Evolutionary conservation across 2,888 invertebrate genomes (phyloP), one percentile per base, ranked within the genome.

Genomic region (Cheilosia pagana): DNA sequence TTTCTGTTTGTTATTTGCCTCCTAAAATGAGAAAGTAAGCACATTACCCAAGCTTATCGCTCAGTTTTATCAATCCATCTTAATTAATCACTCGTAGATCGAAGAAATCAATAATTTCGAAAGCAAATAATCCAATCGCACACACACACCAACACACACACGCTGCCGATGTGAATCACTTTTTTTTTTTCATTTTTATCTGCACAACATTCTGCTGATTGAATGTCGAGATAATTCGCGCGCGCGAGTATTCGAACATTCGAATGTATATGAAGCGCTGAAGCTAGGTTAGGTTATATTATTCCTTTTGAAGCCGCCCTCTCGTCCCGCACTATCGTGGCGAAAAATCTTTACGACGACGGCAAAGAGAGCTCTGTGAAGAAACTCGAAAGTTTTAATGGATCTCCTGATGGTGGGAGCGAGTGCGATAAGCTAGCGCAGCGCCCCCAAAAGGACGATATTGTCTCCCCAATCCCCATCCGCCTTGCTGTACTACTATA

Each of bases 31-130:
- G 60, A 48, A 82, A 77, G 62, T 82, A 82, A 65, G 70, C 55
- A 75, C 79, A 75, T 79, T 85, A 79, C 57, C 59, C 65, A 25
- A 60, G 23, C 65, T 75, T 76, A 81, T 85, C 83, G 39, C 23
- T 8, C 2, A 53, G 23, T 86, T 82, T 88, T 91, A 91, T 91
- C 91, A 91, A 91, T 91, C 91, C 90, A 91, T 91, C 91, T 91
- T 91, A 91, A 91, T 91, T 91, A 91, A 91, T 91, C 91, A 91
- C 88, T 89, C 83, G 67, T 76, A 71, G 76, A 85, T 85, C 81
- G 71, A 67, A 85, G 75, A 53, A 85, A 85, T 85, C 85, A 85
- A 85, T 85, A 85, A 76, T 55, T 85, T 76, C 55, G 50, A 76
- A 75, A 35, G 16, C 53, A 59, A 81, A 78, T 60, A 74, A 50